These are phyloP conservation scores for Mythimna albipuncta DNA, from an alignment of 2,888 invertebrate species.

Conservation along the genomic window DNA sequence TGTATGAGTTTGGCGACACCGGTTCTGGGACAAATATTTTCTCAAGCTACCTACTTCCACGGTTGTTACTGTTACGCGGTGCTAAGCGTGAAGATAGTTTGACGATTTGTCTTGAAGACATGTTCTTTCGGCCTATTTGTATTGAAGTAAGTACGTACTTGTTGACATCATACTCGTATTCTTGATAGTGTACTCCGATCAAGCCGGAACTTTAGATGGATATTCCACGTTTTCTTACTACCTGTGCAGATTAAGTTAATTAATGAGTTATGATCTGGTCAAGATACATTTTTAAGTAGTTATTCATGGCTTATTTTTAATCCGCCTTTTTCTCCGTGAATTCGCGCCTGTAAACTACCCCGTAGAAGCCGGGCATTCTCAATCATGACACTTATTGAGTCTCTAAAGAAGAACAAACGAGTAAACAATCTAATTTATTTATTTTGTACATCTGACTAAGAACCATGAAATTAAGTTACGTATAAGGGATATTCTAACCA, in stretches of 20 bases:
- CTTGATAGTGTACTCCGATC: not conserved
- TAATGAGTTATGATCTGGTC: not conserved
- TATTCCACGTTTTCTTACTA: not conserved
- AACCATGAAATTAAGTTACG: not conserved
- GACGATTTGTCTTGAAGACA: not conserved
- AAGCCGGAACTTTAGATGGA: not conserved
- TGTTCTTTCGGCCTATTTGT: not conserved
- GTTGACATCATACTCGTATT: constrained; percentile 4
- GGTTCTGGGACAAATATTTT: no score
- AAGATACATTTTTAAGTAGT: not conserved
- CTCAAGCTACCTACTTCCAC: no score
- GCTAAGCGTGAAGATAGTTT: not conserved
- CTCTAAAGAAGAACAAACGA: not conserved
- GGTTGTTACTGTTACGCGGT: not conserved
- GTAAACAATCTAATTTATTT: not conserved
- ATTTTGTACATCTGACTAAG: not conserved
- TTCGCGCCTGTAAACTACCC: not conserved
- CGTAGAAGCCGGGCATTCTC: no score
- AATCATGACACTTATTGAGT: no score
- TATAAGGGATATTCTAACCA: no score
- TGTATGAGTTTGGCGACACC: no score
- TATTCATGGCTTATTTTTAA: not conserved
- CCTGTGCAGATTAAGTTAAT: not conserved
- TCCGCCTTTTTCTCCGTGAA: not conserved
- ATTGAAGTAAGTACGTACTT: constrained; percentile 35